Percentiles rank a stretch among this genome's conserved stretches.
Conservation (phyloP, 1,140 invertebrate genomes). For the Pachypeltis micranthus region DNA sequence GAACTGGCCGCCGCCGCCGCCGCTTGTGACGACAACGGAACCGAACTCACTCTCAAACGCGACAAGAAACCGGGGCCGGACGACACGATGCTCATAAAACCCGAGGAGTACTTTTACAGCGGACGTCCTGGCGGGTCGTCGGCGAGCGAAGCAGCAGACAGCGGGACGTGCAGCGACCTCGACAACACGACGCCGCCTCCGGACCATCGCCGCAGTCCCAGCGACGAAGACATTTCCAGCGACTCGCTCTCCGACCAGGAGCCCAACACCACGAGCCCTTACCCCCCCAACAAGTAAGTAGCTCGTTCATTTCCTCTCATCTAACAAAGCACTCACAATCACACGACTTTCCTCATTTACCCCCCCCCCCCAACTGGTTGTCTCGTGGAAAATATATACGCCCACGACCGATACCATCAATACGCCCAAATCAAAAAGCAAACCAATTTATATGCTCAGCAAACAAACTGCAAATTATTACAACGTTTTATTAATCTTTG, state of each 20-base stretch:
- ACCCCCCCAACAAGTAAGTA: constrained; percentile 42
- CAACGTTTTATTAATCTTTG: no score
- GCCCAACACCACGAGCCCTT: constrained; percentile 13
- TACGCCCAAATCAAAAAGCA: no score
- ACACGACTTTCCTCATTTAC: no score
- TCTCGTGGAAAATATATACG: no score
- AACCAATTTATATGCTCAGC: no score
- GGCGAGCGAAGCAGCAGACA: constrained; percentile 62
- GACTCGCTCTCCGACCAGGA: constrained; percentile 57
- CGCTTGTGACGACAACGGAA: background rate
- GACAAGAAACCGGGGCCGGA: background rate
- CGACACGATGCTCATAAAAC: background rate
- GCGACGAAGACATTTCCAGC: constrained; percentile 48
- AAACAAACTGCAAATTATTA: no score
- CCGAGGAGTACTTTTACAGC: background rate
- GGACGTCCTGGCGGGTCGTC: constrained; percentile 51
- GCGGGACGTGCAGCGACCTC: constrained; percentile 67
- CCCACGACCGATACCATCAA: no score
- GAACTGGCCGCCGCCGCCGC: background rate
- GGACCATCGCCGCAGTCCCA: constrained; percentile 21
- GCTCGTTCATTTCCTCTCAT: no score
- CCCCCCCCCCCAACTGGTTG: no score
- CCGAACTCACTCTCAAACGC: background rate
- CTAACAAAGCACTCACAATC: no score
- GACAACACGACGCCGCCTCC: constrained; percentile 57